These are phyloP conservation scores for Tupaia tana DNA, from an alignment of 2,113 vertebrate species.

Conservation along the genomic window DNA sequence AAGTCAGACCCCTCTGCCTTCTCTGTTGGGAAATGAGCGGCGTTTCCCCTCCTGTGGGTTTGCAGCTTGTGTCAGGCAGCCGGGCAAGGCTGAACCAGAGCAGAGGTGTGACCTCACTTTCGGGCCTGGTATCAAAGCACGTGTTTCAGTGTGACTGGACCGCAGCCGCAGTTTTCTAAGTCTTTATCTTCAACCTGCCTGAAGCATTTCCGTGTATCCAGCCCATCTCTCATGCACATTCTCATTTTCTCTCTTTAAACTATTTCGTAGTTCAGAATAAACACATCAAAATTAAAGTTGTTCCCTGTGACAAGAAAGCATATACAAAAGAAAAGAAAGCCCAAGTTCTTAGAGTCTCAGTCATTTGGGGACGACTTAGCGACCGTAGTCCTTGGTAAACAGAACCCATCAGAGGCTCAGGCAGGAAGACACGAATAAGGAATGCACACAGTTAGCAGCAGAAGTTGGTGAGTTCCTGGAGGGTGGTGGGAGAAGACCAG, in stretches of 20 bases:
- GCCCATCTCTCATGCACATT: neutral
- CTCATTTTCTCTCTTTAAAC: neutral
- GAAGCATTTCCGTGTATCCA: neutral
- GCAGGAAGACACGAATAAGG: neutral
- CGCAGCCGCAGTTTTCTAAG: neutral
- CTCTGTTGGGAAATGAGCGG: neutral
- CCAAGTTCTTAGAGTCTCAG: neutral
- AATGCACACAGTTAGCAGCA: neutral
- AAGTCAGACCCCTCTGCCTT: neutral
- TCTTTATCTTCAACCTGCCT: neutral
- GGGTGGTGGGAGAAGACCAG: neutral
- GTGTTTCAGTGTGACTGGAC: neutral
- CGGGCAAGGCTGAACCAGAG: neutral
- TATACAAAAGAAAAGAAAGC: neutral
- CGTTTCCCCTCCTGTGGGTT: neutral
- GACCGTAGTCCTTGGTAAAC: neutral
- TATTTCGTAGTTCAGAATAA: conserved; percentile 50
- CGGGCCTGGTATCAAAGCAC: neutral
- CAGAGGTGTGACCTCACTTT: neutral
- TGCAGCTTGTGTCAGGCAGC: neutral
- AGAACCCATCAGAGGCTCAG: neutral
- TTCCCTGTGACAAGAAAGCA: neutral
- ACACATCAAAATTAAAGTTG: neutral
- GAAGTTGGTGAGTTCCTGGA: neutral
- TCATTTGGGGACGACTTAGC: neutral